Conservation (phyloP, 2,113 vertebrate genomes). For the Paratilapia polleni region DNA sequence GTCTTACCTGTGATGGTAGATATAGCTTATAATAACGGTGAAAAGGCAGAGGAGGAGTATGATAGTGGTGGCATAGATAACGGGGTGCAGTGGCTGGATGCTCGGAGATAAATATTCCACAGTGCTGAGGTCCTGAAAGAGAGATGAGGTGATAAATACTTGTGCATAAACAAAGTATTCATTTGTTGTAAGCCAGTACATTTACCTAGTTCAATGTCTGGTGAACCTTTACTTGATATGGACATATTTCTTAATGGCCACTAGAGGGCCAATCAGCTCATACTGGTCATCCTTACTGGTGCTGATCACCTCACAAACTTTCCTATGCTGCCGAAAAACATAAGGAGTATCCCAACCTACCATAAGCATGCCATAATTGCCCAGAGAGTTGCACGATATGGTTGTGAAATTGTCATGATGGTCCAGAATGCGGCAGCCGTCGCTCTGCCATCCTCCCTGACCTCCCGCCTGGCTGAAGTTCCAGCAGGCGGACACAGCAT, state of each 20-base stretch:
- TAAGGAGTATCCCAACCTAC: constrained; percentile 65
- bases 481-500: constrained; percentile 91
- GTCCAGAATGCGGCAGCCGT: constrained; percentile 88
- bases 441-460: constrained; percentile 93
- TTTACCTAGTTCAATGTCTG: neutral
- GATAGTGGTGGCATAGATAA: constrained; percentile 88
- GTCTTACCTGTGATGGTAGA: constrained; percentile 91
- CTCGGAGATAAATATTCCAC: constrained; percentile 82
- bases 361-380: constrained; percentile 95
- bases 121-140: constrained; percentile 87
- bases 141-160: neutral
- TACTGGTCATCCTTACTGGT: neutral
- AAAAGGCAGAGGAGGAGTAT: constrained; percentile 88
- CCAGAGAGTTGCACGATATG: constrained; percentile 91
- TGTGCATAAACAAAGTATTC: neutral
- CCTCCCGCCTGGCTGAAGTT: constrained; percentile 90
- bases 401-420: constrained; percentile 93
- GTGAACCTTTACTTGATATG: too few species aligned
- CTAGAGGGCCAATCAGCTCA: neutral
- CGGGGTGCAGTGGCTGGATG: constrained; percentile 88
- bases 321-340: neutral
- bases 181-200: neutral
- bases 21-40: constrained; percentile 88
- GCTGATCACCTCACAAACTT: neutral
- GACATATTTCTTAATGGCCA: neutral